Percentiles rank a stretch among this genome's conserved stretches.
phyloP scores from a whole-genome alignment of 2,113 vertebrate species.

The Poeciliopsis turrubarensis region DNA sequence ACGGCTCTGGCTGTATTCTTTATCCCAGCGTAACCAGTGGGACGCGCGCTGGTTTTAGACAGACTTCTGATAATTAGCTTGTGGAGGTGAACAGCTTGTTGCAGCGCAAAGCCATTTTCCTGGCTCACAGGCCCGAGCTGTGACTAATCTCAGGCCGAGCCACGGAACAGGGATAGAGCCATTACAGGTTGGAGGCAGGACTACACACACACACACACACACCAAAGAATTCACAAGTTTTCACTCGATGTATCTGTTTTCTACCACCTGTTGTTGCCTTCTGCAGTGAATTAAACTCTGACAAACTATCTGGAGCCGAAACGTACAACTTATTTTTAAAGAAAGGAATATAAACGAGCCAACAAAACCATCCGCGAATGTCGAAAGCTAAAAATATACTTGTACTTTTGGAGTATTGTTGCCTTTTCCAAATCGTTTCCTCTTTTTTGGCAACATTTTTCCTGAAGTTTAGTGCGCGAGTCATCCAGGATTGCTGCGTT shows the following conservation, averaged over 20 bases:
- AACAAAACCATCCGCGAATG: background rate
- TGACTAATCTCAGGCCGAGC: conserved; percentile 63
- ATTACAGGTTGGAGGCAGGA: conserved; percentile 9
- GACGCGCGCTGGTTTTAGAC: background rate
- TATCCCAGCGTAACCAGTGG: fast-evolving
- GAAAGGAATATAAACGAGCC: background rate
- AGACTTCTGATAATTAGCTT: conserved; percentile 6
- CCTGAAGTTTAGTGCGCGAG: background rate
- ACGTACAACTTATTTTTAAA: background rate
- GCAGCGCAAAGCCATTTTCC: conserved; percentile 43
- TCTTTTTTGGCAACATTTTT: background rate
- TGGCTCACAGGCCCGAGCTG: conserved; percentile 57
- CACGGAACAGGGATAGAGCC: conserved; percentile 39
- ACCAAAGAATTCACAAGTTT: background rate
- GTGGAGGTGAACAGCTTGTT: conserved; percentile 27
- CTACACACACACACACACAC: background rate
- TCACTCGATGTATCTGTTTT: background rate
- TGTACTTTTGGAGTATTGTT: no score
- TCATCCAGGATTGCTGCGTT: conserved; percentile 2
- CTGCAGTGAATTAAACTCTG: background rate
- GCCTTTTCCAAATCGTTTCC: no score
- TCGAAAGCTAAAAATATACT: background rate
- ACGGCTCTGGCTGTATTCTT: conserved; percentile 35
- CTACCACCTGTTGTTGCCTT: no score
- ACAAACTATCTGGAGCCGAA: background rate